Conservation (phyloP, 2,113 vertebrate genomes). For the Prunella himalayana region DNA sequence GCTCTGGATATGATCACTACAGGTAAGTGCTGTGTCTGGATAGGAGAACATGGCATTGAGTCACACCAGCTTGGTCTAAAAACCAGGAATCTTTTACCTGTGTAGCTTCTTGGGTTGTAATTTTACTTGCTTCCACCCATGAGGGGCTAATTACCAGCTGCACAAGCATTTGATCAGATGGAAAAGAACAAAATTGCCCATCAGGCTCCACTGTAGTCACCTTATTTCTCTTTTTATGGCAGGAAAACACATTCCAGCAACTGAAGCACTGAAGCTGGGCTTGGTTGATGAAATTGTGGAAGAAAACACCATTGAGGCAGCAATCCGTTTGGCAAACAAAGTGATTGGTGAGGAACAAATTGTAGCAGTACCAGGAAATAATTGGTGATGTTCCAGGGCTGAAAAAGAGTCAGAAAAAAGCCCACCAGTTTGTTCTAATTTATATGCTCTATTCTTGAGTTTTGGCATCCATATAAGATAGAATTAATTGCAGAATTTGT, state of each 20-base stretch:
- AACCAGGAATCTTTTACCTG: not conserved
- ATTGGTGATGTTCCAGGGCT: not conserved
- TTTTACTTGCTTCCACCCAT: not conserved
- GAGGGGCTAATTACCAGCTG: not conserved
- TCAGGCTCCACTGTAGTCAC: not conserved
- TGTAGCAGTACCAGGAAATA: not conserved
- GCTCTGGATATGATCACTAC: conserved; percentile 89
- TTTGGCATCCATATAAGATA: not conserved
- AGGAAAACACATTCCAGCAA: conserved; percentile 82
- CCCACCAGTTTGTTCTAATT: not conserved
- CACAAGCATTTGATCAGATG: not conserved
- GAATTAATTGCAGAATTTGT: not conserved
- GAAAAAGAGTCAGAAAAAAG: conserved; percentile 13
- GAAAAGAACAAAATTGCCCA: not conserved
- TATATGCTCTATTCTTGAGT: not conserved
- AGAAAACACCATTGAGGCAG: conserved; percentile 73
- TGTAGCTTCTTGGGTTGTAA: not conserved
- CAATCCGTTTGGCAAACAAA: conserved; percentile 77
- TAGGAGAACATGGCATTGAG: not conserved
- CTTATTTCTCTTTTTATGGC: conserved; percentile 42
- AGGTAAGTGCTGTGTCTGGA: conserved; percentile 64
- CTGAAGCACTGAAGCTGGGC: conserved; percentile 85
- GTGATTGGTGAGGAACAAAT: conserved; percentile 77
- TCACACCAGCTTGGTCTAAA: not conserved
- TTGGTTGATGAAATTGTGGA: conserved; percentile 85